Evolutionary conservation across 2,797 vertebrate genomes (phyloP).

Genomic region (Macrochelys suwanniensis): DNA sequence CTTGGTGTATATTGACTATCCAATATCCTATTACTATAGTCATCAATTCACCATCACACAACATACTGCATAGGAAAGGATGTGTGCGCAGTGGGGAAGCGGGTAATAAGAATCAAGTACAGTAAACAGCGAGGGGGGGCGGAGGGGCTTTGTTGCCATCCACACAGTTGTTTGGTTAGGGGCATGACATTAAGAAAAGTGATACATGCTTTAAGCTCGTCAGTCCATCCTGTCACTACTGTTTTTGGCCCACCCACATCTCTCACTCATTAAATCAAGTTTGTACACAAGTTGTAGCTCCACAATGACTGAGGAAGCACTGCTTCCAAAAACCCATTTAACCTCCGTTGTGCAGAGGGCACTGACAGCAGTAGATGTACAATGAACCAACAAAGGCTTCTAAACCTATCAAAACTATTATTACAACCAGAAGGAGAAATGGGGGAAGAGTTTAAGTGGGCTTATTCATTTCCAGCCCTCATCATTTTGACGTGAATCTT

Average conservation of each 20-base stretch:
- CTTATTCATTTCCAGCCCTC: not conserved
- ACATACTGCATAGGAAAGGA: not conserved
- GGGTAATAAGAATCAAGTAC: not conserved
- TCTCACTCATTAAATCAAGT: not conserved
- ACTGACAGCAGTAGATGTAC: not conserved
- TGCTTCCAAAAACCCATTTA: not conserved
- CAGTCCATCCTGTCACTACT: not conserved
- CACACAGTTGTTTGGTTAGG: not conserved
- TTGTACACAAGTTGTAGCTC: not conserved
- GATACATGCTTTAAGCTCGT: not conserved
- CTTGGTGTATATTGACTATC: not conserved
- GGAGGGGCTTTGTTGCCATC: not conserved
- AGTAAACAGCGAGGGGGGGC: not conserved
- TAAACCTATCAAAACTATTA: not conserved
- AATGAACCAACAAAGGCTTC: not conserved
- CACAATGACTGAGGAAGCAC: not conserved
- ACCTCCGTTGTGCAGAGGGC: not conserved
- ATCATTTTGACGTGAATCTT: not conserved
- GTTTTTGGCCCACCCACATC: not conserved
- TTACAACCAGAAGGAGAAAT: not conserved
- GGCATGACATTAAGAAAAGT: not conserved
- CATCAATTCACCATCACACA: not conserved
- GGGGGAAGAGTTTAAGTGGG: not conserved
- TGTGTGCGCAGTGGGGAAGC: fast-evolving
- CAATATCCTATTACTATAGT: not conserved